These are phyloP conservation scores for Erethizon dorsatum DNA, from an alignment of 2,797 vertebrate species.

Conservation along the genomic window DNA sequence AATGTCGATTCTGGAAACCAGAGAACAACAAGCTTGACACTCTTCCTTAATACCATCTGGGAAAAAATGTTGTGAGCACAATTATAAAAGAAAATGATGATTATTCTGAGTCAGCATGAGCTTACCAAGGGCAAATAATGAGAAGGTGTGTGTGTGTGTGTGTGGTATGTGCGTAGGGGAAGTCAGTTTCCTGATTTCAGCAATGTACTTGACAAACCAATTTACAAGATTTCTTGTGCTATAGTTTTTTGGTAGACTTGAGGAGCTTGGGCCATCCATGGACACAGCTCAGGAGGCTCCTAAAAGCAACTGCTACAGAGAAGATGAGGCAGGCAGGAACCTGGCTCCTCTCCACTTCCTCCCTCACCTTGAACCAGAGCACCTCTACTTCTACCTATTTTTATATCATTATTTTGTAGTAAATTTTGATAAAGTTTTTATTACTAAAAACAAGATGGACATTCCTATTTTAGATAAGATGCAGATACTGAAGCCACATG, in stretches of 20 bases:
- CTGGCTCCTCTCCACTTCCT: neutral
- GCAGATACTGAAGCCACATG: neutral
- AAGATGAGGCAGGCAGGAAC: neutral
- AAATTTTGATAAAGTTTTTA: conserved; percentile 22
- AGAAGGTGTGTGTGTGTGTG: neutral
- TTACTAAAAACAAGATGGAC: neutral
- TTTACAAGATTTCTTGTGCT: neutral
- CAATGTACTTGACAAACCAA: neutral
- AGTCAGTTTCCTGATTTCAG: conserved; percentile 12
- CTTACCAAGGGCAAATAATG: conserved; percentile 5
- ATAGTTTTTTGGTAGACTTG: neutral
- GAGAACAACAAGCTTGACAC: neutral
- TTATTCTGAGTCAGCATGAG: neutral
- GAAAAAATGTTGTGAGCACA: neutral
- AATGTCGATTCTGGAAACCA: conserved; percentile 44
- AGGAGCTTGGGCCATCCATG: neutral
- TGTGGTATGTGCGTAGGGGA: neutral
- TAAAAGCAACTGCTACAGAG: neutral
- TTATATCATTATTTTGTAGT: conserved; percentile 33
- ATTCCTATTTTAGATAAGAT: conserved; percentile 28
- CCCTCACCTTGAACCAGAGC: neutral
- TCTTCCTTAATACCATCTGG: conserved; percentile 27
- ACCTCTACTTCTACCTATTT: neutral
- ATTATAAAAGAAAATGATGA: neutral
- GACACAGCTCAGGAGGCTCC: neutral